A percentile compares a stretch with the other conserved stretches of the same genome.
phyloP scores from a whole-genome alignment of 2,888 invertebrate genomes.

The Mesorhabditis sp. region DNA sequence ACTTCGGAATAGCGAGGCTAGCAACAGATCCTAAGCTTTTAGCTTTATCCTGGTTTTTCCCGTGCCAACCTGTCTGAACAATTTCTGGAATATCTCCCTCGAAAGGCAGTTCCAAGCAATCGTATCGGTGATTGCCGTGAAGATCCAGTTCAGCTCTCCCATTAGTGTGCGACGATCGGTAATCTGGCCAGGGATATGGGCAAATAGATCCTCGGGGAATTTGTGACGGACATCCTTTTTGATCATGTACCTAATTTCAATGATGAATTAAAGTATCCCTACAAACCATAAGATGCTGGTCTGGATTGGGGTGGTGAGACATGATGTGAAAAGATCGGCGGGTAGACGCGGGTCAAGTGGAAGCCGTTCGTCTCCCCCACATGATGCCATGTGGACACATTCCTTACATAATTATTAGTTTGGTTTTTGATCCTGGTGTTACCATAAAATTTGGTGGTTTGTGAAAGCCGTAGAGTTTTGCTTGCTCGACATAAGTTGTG shows the following conservation, averaged over 20 bases:
- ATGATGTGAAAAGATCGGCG: constrained; percentile 93
- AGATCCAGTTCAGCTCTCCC: constrained; percentile 99
- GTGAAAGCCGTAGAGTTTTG: neutral
- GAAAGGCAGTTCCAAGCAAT: constrained; percentile 98
- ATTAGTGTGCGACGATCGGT: constrained; percentile 80
- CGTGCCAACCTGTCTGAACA: constrained; percentile 70
- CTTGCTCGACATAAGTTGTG: neutral
- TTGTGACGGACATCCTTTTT: too few species aligned
- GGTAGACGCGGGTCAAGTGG: constrained; percentile 97
- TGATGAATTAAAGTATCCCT: too few species aligned
- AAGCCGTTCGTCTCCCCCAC: constrained; percentile 83
- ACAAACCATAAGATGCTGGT: constrained; percentile 59
- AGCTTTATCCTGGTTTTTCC: too few species aligned
- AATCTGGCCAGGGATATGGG: constrained; percentile 78
- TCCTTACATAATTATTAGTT: constrained; percentile 30
- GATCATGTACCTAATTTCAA: too few species aligned
- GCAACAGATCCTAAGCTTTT: constrained; percentile 78
- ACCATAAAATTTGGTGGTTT: neutral
- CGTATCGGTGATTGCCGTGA: constrained; percentile 98
- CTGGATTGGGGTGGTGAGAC: constrained; percentile 95
- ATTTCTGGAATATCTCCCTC: constrained; percentile 83
- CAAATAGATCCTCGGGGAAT: too few species aligned
- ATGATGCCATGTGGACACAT: constrained; percentile 94
- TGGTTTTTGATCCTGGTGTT: neutral
- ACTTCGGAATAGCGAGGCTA: constrained; percentile 95